Percentiles rank a stretch among this genome's conserved stretches.
phyloP scores from a whole-genome alignment of 2,888 invertebrate species.

The Sesamia inferens region DNA sequence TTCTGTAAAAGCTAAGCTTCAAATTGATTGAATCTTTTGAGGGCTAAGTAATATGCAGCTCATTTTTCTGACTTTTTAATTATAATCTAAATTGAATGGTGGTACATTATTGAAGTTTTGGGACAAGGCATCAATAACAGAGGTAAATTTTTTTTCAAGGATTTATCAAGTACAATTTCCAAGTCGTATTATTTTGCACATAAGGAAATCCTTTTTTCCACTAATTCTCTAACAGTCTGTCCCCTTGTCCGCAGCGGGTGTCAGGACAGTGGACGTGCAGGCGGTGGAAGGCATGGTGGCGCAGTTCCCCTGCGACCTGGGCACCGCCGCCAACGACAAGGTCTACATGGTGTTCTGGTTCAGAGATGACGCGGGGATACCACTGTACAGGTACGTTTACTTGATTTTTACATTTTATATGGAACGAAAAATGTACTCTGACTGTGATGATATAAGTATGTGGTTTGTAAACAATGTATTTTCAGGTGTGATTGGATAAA shows the following conservation, averaged over 20 bases:
- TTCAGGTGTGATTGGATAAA: neutral
- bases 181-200: neutral
- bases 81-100: too few species aligned
- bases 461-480: neutral
- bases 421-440: too few species aligned
- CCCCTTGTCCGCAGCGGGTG: conserved; percentile 82
- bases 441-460: neutral
- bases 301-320: conserved; percentile 96
- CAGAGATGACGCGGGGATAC: conserved; percentile 95
- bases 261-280: conserved; percentile 94
- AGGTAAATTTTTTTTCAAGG: neutral
- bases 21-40: conserved; percentile 1
- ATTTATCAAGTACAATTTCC: neutral
- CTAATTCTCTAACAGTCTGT: neutral
- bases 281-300: conserved; percentile 97
- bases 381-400: conserved; percentile 94
- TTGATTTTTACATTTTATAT: neutral
- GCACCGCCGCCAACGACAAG: conserved; percentile 94
- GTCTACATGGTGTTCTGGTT: conserved; percentile 98
- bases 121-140: neutral
- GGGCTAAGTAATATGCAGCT: too few species aligned
- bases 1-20: neutral
- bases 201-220: neutral
- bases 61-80: too few species aligned
- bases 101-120: neutral